Percentiles rank a stretch among this genome's conserved stretches.
phyloP scores from a whole-genome alignment of 1,140 invertebrate species.

The Cyrtorhinus lividipennis region DNA sequence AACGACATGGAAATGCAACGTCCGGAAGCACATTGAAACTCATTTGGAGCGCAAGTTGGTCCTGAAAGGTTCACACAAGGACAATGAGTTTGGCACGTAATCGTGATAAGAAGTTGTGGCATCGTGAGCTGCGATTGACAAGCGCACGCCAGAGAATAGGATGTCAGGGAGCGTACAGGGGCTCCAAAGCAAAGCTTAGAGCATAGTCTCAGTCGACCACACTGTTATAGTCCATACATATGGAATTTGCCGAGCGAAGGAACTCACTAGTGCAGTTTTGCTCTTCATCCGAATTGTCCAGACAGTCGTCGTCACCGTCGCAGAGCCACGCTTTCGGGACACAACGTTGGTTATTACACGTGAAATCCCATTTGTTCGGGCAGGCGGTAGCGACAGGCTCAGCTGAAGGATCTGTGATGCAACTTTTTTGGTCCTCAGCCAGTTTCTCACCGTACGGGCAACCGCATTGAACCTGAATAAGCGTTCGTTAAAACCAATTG shows the following conservation, averaged over 20 bases:
- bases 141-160: no score
- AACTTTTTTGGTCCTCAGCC: constrained; percentile 50
- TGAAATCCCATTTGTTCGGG: constrained; percentile 71
- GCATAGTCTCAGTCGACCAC: no score
- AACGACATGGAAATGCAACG: constrained; percentile 61
- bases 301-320: constrained; percentile 89
- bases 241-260: no score
- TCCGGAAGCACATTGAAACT: constrained; percentile 82
- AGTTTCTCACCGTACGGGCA: constrained; percentile 92
- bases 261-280: no score
- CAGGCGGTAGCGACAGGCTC: constrained; percentile 75
- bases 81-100: no score
- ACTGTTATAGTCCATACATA: no score
- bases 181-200: no score
- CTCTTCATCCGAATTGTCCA: constrained; percentile 86
- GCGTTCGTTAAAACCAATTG: constrained; percentile 31
- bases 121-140: no score
- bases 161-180: no score
- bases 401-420: constrained; percentile 63
- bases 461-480: constrained; percentile 63
- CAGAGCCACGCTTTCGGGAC: constrained; percentile 94
- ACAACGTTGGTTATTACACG: constrained; percentile 93
- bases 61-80: no score
- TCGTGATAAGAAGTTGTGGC: no score
- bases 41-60: constrained; percentile 67